Conservation (phyloP, 2,797 vertebrate species). For the Lithobates pipiens region DNA sequence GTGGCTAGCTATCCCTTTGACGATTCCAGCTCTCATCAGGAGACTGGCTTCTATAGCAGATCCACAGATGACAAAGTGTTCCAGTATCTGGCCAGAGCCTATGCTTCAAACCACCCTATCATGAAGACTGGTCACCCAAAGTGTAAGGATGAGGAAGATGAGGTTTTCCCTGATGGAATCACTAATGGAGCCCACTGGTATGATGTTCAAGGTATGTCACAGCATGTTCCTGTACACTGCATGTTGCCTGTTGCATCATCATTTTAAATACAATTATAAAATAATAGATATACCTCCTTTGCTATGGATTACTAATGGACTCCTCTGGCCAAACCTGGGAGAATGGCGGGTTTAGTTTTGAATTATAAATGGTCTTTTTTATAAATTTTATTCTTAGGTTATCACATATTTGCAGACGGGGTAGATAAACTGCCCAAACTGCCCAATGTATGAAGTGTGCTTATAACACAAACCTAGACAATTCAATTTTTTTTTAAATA, state of each 20-base stretch:
- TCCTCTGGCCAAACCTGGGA: no score
- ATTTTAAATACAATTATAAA: neutral
- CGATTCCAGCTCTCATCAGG: constrained; percentile 82
- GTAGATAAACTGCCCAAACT: no score
- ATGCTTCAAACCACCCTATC: constrained; percentile 87
- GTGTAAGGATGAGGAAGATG: constrained; percentile 76
- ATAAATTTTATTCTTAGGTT: no score
- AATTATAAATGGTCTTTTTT: no score
- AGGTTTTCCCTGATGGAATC: constrained; percentile 91
- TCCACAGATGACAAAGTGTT: constrained; percentile 91
- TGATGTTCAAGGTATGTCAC: constrained; percentile 85
- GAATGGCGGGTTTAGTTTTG: no score
- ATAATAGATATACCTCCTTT: no score
- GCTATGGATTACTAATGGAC: no score
- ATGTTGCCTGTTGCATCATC: no score
- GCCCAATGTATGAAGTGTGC: no score
- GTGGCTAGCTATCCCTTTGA: constrained; percentile 98
- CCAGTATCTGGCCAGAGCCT: constrained; percentile 86
- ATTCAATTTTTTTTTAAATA: no score
- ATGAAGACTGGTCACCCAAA: constrained; percentile 91
- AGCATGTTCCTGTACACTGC: neutral
- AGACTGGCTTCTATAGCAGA: constrained; percentile 84
- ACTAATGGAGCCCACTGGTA: constrained; percentile 96
- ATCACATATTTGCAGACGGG: no score
- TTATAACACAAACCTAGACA: no score